phyloP scores from a whole-genome alignment of 2,113 vertebrate species.

The Tetrax tetrax region DNA sequence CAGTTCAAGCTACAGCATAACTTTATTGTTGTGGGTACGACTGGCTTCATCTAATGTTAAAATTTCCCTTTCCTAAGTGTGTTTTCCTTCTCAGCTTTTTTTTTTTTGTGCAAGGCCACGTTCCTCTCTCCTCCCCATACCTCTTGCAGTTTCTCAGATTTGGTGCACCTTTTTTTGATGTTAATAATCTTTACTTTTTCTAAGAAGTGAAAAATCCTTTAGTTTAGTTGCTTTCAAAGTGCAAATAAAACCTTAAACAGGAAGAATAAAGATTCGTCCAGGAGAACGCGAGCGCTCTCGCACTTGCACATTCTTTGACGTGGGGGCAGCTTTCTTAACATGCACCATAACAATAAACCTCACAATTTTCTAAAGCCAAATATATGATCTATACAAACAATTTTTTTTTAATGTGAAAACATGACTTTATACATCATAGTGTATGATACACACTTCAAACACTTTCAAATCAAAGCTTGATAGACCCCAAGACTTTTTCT shows the following conservation, averaged over 20 bases:
- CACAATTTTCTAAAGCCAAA: conserved; percentile 54
- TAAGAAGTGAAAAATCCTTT: neutral
- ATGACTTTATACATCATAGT: conserved; percentile 40
- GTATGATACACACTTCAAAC: conserved; percentile 50
- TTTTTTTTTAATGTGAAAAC: conserved; percentile 62
- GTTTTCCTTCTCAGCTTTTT: neutral
- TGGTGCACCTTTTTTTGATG: neutral
- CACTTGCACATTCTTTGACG: neutral
- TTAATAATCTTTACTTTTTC: neutral
- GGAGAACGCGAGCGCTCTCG: neutral
- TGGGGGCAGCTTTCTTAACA: neutral
- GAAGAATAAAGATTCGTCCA: neutral
- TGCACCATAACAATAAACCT: neutral
- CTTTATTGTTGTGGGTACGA: neutral
- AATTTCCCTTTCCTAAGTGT: neutral
- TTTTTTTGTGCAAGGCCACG: neutral
- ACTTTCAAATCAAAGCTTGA: conserved; percentile 49
- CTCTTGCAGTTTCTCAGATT: neutral
- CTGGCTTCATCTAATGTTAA: neutral
- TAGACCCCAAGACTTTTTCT: conserved; percentile 41
- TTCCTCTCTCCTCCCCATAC: neutral
- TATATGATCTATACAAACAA: conserved; percentile 55
- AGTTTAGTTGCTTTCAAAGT: neutral
- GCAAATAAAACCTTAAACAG: neutral
- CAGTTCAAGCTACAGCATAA: neutral